Base-by-base conservation (phyloP, 2,113 vertebrate species). In the Atherinomorus stipes region DNA sequence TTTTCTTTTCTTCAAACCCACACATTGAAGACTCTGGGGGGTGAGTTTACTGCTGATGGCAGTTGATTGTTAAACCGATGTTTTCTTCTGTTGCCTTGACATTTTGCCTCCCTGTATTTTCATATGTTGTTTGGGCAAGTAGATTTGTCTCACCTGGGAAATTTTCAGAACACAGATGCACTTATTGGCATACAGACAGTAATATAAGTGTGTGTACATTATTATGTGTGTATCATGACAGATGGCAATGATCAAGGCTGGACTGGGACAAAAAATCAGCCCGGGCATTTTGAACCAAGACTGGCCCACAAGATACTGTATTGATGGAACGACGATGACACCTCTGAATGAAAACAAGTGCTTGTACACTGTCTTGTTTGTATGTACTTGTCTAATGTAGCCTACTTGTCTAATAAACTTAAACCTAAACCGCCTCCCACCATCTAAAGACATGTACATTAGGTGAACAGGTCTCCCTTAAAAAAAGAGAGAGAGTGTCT, bases 81-180 rank as follows among this genome's bases (percentile, higher is more conserved):
- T 58, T 50, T 70, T 25, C 28, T 40, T 26, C 31, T 58, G 1
- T 71, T 44, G 12, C n/a, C 11, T 10, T 53, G 15, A 11, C 13
- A 37, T n/a, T 44, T 47, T 19, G 44, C 34, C 38, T 18, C 56
- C 5, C 31, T 9, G 1, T 34, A 34, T 34, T 34, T 34, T 34
- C 8, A 22, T 64, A n/a, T 31, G 47, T 22, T 53, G 31, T 50
- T 50, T 44, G 25, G 22, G 23, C 9, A 0, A 0, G 31, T 26
- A 23, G n/a, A 66, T 68, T 64, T 31, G 10, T 74, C 13, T 75
- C 25, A n/a, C 26, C 58, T 52, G 42, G 26, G 6, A 6, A 0
- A 16, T 65, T 69, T 70, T 23, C 60, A 71, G 56, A 19, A 34
- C 11, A 56, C 15, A 31, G 31, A 22, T 38, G 21, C 44, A 47